Base-by-base conservation (phyloP, 2,888 invertebrate species). In the Pogonocherus hispidulus region DNA sequence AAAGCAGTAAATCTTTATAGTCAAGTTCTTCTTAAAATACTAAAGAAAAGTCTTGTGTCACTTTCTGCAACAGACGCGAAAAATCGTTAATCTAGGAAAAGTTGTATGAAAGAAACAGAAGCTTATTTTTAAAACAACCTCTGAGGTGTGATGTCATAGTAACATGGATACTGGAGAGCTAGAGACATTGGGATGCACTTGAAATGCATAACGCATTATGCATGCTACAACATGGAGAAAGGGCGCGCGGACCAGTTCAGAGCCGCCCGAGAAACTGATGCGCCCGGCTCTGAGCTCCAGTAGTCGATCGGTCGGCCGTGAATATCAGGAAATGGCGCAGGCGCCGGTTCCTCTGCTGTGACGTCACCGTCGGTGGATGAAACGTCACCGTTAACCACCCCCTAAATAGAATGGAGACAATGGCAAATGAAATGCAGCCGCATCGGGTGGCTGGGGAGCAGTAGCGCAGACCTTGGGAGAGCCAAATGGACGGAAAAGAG, bases 261-360 rank as follows among this genome's bases (percentile, higher is more conserved):
- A 54, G 68, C 70, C 62, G 66, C 71, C 74, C 66, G 68, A 70
- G 71, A 64, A 72, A 81, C 81, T 81, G 79, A 79, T 78, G 76
- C 79, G 78, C 79, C 80, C 80, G 77, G 76, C 76, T 75, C 75
- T 75, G 69, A 78, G 76, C 79, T 77, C 67, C 75, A 79, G 78
- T 77, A 80, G 81, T 82, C 82, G 82, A 82, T 82, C 80, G 80
- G 78, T 77, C 81, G 81, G 76, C 81, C 82, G 82, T 81, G 82
- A 81, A 81, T 77, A 76, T 78, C 74, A 62, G 72, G 72, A 66
- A 69, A 74, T 70, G 73, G 79, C 80, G 81, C 80, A 79, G 78
- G 81, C 81, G 81, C 80, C 78, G 65, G 71, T 69, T 75, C 18
- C 63, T 54, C 74, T 71, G 69, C 73, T 63, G 74, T 78, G 79